Conservation (phyloP, 2,797 vertebrate genomes). For the Sphenodon punctatus region DNA sequence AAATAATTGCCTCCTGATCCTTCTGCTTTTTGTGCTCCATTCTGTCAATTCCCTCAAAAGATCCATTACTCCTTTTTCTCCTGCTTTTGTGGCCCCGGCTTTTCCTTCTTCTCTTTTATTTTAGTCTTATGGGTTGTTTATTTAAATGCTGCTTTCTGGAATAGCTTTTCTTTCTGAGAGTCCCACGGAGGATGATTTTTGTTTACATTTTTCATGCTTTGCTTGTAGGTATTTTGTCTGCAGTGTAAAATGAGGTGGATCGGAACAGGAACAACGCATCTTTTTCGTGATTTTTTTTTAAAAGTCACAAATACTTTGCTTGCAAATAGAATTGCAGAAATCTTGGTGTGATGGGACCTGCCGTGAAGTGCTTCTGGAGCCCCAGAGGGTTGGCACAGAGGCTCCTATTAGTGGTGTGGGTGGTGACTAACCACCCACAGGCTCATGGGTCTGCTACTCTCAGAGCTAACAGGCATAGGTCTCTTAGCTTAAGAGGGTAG, state of each 20-base stretch:
- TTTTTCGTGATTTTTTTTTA: background rate
- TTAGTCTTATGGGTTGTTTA: background rate
- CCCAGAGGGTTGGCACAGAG: too few relatives aligned
- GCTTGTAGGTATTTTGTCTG: background rate
- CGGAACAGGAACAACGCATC: rapidly evolving
- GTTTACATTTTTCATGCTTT: background rate
- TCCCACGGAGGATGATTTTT: background rate
- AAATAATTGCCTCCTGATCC: background rate
- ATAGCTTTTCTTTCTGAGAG: background rate
- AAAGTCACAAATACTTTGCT: background rate
- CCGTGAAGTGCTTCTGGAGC: too few relatives aligned
- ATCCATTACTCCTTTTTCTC: background rate
- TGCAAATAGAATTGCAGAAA: background rate
- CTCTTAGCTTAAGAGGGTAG: too few relatives aligned
- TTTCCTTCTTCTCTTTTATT: background rate
- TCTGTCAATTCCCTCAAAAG: conserved; percentile 21
- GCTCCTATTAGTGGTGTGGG: too few relatives aligned
- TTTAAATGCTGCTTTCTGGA: background rate
- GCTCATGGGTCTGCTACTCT: too few relatives aligned
- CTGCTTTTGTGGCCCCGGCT: background rate
- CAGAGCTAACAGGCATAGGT: too few relatives aligned
- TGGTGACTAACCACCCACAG: too few relatives aligned
- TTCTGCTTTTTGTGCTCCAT: background rate
- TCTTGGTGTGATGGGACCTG: background rate
- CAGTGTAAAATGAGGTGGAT: background rate